Evolutionary conservation across 2,113 vertebrate genomes (phyloP), one percentile per base, ranked within the genome.

Genomic region (Silurus meridionalis): DNA sequence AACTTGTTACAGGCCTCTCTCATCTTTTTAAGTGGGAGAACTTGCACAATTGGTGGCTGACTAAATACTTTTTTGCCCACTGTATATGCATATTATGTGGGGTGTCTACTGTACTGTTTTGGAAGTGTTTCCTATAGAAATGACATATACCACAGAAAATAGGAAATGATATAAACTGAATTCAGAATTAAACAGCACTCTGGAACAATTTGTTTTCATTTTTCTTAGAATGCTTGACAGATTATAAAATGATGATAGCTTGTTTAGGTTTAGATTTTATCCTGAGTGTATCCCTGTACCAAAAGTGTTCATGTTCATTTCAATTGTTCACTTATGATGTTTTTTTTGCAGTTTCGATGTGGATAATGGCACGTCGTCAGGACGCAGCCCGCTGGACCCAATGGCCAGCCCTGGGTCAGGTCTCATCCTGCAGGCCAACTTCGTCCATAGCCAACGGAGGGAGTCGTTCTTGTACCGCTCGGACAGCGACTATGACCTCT

Each of bases 391-490:
- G 89, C 94, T 99, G 96, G 98, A 99, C 94, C 97, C 98, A 60
- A 98, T 99, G 97, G 97, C 96, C 69, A 99, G 98, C 91, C 98
- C 98, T 17, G 98, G 98, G 74, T 99, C 98, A 78, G 98, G 98
- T 91, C 96, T 99, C 89, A 96, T 99, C 94, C 96, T 99, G 89
- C 98, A 99, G 95, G 97, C 97, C 95, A 99, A 99, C 90, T 99
- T 99, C 90, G 97, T 97, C 88, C 98, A 99, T 93, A 98, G 98
- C 92, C 98, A 99, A 90, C 95, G 98, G 74, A 96, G 98, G 90
- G 98, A 99, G 93, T 99, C 98, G 79, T 99, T 99, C 92, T 95
- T 99, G 82, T 99, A 99, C 91, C 97, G 98, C 85, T 99, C 98
- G 0, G 98, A 99, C 94, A 98, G 97, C 0, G 98, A 99, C 93